Base-by-base conservation (phyloP, 2,888 invertebrate species). In the Calephelis perditalis region DNA sequence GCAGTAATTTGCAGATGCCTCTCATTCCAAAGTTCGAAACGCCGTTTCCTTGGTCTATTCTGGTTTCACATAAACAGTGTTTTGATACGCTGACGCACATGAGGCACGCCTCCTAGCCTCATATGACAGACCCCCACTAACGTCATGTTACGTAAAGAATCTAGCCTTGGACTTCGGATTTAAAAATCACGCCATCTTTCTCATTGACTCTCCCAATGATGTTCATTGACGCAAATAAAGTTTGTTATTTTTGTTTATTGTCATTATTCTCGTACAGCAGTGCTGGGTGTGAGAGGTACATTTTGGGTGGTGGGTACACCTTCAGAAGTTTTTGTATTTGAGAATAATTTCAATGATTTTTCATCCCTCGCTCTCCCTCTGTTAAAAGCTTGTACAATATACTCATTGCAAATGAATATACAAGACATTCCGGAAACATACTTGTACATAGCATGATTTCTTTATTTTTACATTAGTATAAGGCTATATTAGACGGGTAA, bases 61-160 rank as follows among this genome's bases (percentile, higher is more conserved):
- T 35, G 15, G 49, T 49, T 9, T 10, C 26, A 49, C 49, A 49
- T 49, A 49, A 49, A 49, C 49, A 49, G 2, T 10, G 12, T 9
- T 52, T 52, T 52, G 49, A 52, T 52, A 52, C 49, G 49, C 49
- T 52, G 49, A 52, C 49, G 49, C 56, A 26, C 56, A 40, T 7
- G 44, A 37, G 56, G 56, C 77, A 68, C 76, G 70, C 74, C 77
- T 68, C 64, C 68, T 67, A 46, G 46, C 58, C 65, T 60, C 70
- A 68, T 70, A 69, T 66, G 66, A 71, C 68, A 67, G 68, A 70
- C 62, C 63, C 65, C 64, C 57, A 64, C 67, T 58, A 40, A 62
- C 76, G 73, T 73, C 73, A 73, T 37, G 49, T 63, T 63, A 66
- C 65, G 67, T 64, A 67, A 67, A 58, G 59, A 57, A 63, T 61